A percentile compares a stretch with the other conserved stretches of the same genome.
These are phyloP conservation scores for Stenchaetothrips biformis DNA, from an alignment of 2,888 invertebrate genomes.

Conservation along the genomic window DNA sequence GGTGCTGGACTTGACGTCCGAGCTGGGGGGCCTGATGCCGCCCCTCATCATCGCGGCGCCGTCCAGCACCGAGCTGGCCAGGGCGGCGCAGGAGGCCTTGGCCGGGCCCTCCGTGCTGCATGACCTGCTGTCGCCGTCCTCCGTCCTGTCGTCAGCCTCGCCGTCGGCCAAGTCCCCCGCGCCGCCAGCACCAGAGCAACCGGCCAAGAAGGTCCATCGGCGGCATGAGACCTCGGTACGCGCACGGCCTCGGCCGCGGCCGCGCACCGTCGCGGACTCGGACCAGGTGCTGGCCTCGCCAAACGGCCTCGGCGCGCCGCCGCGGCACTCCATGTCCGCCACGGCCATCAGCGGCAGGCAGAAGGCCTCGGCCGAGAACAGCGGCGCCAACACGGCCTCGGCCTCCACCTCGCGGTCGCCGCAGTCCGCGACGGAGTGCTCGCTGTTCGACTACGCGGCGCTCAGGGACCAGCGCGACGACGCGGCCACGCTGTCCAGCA, in stretches of 20 bases:
- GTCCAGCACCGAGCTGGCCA: background rate
- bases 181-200: background rate
- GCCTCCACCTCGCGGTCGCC: conserved; percentile 1
- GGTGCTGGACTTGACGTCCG: conserved; percentile 41
- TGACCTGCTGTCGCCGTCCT: conserved; percentile 4
- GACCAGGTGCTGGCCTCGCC: background rate
- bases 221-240: background rate
- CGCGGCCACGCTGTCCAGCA: background rate
- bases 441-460: conserved; percentile 6
- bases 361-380: conserved; percentile 5
- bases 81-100: background rate
- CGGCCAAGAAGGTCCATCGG: background rate
- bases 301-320: conserved; percentile 5
- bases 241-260: background rate
- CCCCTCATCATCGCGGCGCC: background rate
- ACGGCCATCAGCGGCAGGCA: background rate
- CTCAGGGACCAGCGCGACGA: background rate
- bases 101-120: background rate
- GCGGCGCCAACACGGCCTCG: conserved; percentile 17
- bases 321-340: conserved; percentile 11
- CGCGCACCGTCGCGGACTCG: background rate
- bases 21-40: conserved; percentile 36
- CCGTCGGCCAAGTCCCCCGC: background rate
- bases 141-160: background rate
- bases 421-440: background rate